Evolutionary conservation across 2,797 vertebrate species (phyloP).

Genomic region (Aulostomus chinensis): DNA sequence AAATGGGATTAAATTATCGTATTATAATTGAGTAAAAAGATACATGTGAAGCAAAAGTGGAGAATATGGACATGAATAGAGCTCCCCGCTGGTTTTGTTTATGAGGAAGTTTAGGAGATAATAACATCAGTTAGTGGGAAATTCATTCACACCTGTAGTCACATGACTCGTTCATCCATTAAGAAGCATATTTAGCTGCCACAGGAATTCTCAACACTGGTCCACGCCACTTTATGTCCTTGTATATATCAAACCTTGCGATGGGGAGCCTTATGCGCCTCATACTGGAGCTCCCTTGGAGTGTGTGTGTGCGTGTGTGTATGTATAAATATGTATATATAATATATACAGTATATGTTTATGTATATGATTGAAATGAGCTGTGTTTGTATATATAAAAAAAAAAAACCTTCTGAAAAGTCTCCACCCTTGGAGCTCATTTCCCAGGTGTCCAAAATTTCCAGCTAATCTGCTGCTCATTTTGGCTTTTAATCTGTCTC

Average conservation of each 20-base stretch:
- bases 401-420: constrained; percentile 25
- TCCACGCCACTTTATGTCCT: constrained; percentile 53
- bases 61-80: constrained; percentile 9
- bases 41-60: too few species aligned
- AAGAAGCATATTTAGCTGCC: constrained; percentile 58
- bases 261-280: constrained; percentile 41
- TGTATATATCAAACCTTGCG: constrained; percentile 57
- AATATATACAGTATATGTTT: background rate
- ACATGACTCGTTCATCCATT: constrained; percentile 51
- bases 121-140: constrained; percentile 56
- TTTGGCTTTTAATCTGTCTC: constrained; percentile 75
- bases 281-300: constrained; percentile 20
- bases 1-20: too few species aligned
- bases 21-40: too few species aligned
- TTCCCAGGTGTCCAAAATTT: constrained; percentile 82
- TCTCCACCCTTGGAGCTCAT: constrained; percentile 55
- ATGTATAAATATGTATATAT: background rate
- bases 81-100: too few species aligned
- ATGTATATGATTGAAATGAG: too few species aligned
- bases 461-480: constrained; percentile 76
- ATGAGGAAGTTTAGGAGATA: too few species aligned
- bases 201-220: constrained; percentile 42
- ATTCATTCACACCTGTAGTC: constrained; percentile 63
- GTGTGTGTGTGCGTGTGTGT: background rate
- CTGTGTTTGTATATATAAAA: too few species aligned